A percentile compares a stretch with the other conserved stretches of the same genome.
These are phyloP conservation scores for Sceloporus undulatus DNA, from an alignment of 2,113 vertebrate species.

Conservation along the genomic window DNA sequence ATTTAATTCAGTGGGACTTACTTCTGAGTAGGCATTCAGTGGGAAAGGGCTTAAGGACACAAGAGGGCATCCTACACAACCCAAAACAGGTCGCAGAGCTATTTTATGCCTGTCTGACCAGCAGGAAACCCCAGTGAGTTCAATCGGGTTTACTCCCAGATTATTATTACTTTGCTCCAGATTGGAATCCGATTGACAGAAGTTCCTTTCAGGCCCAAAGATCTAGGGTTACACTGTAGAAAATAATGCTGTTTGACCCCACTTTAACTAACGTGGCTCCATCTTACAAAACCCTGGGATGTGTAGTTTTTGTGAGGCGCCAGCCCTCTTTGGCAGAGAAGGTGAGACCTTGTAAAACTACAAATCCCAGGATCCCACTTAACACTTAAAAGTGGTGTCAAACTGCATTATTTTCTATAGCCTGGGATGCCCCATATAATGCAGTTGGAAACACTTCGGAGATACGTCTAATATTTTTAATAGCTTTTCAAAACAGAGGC, in stretches of 20 bases:
- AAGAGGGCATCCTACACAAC: not conserved
- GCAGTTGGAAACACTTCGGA: not conserved
- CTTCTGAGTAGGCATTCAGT: not conserved
- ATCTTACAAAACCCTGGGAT: not conserved
- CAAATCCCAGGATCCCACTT: too few species aligned
- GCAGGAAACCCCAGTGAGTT: not conserved
- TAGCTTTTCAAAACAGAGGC: not conserved
- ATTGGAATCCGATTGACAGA: too few species aligned
- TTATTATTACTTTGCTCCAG: not conserved
- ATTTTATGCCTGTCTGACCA: not conserved
- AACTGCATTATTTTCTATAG: not conserved
- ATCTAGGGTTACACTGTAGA: not conserved
- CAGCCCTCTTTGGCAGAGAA: too few species aligned
- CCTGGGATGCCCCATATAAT: too few species aligned
- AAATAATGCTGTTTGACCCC: not conserved
- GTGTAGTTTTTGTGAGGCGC: too few species aligned
- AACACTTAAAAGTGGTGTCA: too few species aligned
- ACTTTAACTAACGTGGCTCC: not conserved
- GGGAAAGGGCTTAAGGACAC: not conserved
- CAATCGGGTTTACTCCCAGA: not conserved
- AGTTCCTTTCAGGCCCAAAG: too few species aligned
- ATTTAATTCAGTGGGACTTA: not conserved
- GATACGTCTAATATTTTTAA: not conserved
- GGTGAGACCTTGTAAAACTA: too few species aligned
- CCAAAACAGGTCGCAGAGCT: not conserved